Evolutionary conservation across 2,888 invertebrate species (phyloP).

Genomic region (Apotomis capreana): DNA sequence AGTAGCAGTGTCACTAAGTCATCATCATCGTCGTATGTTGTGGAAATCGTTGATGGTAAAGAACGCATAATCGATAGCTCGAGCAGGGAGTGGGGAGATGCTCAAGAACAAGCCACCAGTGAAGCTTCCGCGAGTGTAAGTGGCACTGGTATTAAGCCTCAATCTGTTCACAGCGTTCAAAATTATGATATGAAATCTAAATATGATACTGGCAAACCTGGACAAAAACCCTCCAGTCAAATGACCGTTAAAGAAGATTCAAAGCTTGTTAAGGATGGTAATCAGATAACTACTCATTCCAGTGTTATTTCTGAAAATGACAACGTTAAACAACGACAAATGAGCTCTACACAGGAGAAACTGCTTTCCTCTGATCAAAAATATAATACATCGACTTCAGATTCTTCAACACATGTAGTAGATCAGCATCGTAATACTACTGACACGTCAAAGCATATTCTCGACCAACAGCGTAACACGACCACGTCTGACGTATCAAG

Average conservation of each 20-base stretch:
- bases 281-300: constrained; percentile 67
- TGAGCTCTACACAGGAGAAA: constrained; percentile 63
- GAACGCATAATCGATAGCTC: constrained; percentile 84
- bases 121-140: constrained; percentile 81
- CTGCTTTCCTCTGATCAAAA: constrained; percentile 49
- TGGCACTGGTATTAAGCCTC: constrained; percentile 83
- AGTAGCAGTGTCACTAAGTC: constrained; percentile 83
- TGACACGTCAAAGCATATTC: constrained; percentile 41
- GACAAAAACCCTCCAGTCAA: constrained; percentile 72
- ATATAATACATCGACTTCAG: constrained; percentile 37
- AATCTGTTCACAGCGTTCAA: constrained; percentile 80
- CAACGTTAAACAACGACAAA: constrained; percentile 67
- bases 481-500: constrained; percentile 33
- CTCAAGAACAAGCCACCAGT: constrained; percentile 72
- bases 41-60: constrained; percentile 86
- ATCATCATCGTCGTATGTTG: constrained; percentile 85
- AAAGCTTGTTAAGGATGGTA: constrained; percentile 73
- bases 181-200: constrained; percentile 81
- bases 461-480: constrained; percentile 43
- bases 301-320: constrained; percentile 74
- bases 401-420: constrained; percentile 45
- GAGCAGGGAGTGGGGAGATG: constrained; percentile 83
- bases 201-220: constrained; percentile 83
- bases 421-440: constrained; percentile 41
- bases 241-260: constrained; percentile 71